These are phyloP conservation scores for Spicauda simplicius DNA, from an alignment of 2,888 invertebrate species.

Conservation along the genomic window DNA sequence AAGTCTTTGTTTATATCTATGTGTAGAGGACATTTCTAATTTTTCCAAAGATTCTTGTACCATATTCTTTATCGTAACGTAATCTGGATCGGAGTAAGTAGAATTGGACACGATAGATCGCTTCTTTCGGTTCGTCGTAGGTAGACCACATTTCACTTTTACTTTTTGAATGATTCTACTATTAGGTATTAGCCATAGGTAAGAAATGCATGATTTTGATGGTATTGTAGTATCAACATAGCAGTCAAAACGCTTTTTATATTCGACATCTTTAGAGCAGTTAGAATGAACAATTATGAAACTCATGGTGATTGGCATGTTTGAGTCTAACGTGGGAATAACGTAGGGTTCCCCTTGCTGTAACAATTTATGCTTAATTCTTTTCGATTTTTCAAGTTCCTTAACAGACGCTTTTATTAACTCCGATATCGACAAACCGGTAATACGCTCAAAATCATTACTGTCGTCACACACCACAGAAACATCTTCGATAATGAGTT, in stretches of 20 bases:
- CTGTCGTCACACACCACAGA: constrained; percentile 66
- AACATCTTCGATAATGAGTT: constrained; percentile 56
- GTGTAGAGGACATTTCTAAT: constrained; percentile 65
- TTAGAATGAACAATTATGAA: constrained; percentile 62
- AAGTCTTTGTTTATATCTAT: constrained; percentile 69
- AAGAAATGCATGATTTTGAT: constrained; percentile 56
- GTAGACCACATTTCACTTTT: constrained; percentile 49
- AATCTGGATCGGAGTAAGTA: constrained; percentile 54
- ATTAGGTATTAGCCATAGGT: constrained; percentile 57
- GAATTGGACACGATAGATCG: constrained; percentile 52
- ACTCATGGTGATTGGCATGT: constrained; percentile 56
- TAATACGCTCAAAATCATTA: constrained; percentile 54
- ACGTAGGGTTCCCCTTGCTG: constrained; percentile 63
- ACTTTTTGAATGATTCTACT: constrained; percentile 55
- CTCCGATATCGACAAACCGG: constrained; percentile 56
- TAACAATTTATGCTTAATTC: constrained; percentile 57
- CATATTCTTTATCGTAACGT: constrained; percentile 57
- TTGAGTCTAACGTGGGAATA: constrained; percentile 61
- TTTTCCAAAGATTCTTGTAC: constrained; percentile 64
- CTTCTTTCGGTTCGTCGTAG: constrained; percentile 46
- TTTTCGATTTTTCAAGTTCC: constrained; percentile 55
- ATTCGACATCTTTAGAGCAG: constrained; percentile 60
- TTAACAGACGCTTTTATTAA: constrained; percentile 57
- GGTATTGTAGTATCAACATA: constrained; percentile 50
- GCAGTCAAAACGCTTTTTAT: constrained; percentile 51